Evolutionary conservation across 2,797 vertebrate species (phyloP).

Genomic region (Hoplostethus atlanticus): DNA sequence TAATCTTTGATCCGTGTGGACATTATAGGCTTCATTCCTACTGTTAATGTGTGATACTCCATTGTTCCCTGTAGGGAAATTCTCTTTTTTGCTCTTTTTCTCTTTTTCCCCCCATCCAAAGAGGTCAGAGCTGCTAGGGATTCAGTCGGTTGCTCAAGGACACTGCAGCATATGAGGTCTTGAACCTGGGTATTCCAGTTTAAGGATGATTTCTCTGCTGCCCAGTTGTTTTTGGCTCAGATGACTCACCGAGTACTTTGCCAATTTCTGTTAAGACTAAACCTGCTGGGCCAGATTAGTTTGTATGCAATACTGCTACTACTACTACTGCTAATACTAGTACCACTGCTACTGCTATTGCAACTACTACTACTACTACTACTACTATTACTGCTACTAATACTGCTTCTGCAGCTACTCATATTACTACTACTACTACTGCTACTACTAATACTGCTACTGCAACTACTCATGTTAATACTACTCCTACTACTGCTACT

Average conservation of each 20-base stretch:
- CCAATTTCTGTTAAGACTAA: not conserved
- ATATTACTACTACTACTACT: too few relatives aligned
- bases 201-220: not conserved
- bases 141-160: not conserved
- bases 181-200: not conserved
- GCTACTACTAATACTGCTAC: too few relatives aligned
- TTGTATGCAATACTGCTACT: not conserved
- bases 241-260: not conserved
- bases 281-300: not conserved
- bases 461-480: too few relatives aligned
- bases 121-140: constrained; percentile 4
- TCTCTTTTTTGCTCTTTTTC: not conserved
- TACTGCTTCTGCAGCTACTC: too few relatives aligned
- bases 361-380: too few relatives aligned
- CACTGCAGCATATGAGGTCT: not conserved
- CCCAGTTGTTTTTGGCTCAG: not conserved
- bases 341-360: too few relatives aligned
- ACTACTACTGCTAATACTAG: too few relatives aligned
- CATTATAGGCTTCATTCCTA: not conserved
- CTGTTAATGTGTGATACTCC: not conserved
- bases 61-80: not conserved
- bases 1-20: constrained; percentile 9
- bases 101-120: not conserved
- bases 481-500: too few relatives aligned
- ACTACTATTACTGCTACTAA: too few relatives aligned